Conservation (phyloP, 2,113 vertebrate species). For the Falco punctatus region DNA sequence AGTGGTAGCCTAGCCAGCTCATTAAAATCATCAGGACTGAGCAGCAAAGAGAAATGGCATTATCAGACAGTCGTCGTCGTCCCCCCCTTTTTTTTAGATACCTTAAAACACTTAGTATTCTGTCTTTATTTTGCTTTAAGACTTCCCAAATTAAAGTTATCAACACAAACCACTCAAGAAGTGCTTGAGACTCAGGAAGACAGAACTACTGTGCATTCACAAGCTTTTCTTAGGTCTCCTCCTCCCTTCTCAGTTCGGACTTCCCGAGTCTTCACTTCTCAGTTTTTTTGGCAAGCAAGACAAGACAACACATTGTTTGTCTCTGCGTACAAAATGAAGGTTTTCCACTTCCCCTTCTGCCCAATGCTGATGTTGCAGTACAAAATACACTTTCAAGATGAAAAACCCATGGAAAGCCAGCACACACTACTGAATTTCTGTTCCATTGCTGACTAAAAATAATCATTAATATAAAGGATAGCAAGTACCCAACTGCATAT, state of each 20-base stretch:
- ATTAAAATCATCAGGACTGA: neutral
- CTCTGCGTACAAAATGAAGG: neutral
- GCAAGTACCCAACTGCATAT: fast-evolving
- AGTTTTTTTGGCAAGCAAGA: neutral
- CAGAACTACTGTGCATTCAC: neutral
- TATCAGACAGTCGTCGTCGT: neutral
- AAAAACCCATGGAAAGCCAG: neutral
- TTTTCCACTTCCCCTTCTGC: neutral
- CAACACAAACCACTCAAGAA: neutral
- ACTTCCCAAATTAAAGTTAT: neutral
- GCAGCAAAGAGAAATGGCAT: neutral
- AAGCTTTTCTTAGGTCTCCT: neutral
- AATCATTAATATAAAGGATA: neutral
- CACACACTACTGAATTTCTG: neutral
- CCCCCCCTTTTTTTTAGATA: neutral
- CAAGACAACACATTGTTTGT: neutral
- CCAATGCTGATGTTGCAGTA: neutral
- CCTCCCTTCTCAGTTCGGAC: neutral
- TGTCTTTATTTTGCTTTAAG: neutral
- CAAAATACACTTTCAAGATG: neutral
- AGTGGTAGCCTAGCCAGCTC: neutral
- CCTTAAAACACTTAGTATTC: neutral
- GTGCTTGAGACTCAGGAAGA: no score
- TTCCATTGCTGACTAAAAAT: neutral
- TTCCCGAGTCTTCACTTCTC: neutral